These are phyloP conservation scores for Ceryle rudis DNA, from an alignment of 2,797 vertebrate genomes.

Conservation along the genomic window DNA sequence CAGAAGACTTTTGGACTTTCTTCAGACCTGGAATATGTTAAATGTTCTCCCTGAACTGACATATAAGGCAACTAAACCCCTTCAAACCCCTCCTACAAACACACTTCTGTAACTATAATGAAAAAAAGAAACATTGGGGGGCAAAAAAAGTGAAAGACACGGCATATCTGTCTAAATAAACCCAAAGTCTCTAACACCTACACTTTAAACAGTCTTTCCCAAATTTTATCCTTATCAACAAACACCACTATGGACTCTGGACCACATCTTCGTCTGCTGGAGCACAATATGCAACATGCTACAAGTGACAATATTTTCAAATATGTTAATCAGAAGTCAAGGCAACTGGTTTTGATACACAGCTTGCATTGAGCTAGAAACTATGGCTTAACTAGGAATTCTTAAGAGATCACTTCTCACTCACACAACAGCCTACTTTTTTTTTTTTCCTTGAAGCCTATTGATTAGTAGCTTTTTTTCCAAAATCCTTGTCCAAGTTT, in stretches of 20 bases:
- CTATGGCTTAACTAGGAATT: neutral
- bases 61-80: neutral
- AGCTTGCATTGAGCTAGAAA: neutral
- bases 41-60: neutral
- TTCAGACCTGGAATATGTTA: neutral
- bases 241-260: neutral
- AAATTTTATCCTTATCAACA: neutral
- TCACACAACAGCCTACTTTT: neutral
- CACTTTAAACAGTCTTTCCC: neutral
- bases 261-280: neutral
- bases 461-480: neutral
- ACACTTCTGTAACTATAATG: rapidly evolving
- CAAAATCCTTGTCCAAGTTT: neutral
- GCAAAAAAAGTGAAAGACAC: neutral
- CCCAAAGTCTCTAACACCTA: neutral
- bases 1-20: neutral
- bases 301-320: neutral
- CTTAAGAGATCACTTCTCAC: neutral
- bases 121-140: neutral
- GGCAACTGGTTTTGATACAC: neutral
- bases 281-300: neutral
- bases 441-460: neutral
- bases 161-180: neutral
- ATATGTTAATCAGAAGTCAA: neutral
- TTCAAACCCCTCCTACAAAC: neutral